These are phyloP conservation scores for Sparus aurata DNA, from an alignment of 2,797 vertebrate species.

Conservation along the genomic window DNA sequence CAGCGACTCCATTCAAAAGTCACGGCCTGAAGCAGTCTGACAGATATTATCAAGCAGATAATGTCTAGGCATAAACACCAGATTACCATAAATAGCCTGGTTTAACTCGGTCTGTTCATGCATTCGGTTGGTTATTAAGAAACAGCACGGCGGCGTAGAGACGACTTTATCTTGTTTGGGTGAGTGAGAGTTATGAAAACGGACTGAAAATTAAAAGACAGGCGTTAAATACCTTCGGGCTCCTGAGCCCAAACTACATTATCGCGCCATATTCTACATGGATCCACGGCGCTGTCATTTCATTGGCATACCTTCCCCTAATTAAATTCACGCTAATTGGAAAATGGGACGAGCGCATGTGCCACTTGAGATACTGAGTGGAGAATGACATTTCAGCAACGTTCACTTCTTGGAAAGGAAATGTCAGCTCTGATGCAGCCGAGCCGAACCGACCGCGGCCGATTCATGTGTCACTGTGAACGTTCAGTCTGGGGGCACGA, in stretches of 20 bases:
- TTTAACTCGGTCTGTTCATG: constrained; percentile 24
- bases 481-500: constrained; percentile 17
- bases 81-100: constrained; percentile 13
- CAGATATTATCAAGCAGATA: constrained; percentile 34
- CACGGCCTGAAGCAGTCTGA: constrained; percentile 4
- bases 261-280: constrained; percentile 8
- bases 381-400: background rate
- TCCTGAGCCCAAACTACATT: constrained; percentile 18
- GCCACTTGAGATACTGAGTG: constrained; percentile 9
- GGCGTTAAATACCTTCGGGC: constrained; percentile 15
- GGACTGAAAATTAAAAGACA: constrained; percentile 9
- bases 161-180: background rate
- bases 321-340: constrained; percentile 35
- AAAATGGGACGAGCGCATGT: constrained; percentile 31
- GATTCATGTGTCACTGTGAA: background rate
- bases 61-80: constrained; percentile 45
- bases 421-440: constrained; percentile 12
- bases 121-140: background rate
- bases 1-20: constrained; percentile 9
- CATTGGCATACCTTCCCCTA: constrained; percentile 34
- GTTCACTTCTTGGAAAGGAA: constrained; percentile 3
- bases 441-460: constrained; percentile 17
- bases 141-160: background rate
- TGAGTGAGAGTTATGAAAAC: constrained; percentile 9
- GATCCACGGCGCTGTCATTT: constrained; percentile 14